Conservation (phyloP, 53 echinoderm and acorn worm species). For the Holothuria leucospilota region DNA sequence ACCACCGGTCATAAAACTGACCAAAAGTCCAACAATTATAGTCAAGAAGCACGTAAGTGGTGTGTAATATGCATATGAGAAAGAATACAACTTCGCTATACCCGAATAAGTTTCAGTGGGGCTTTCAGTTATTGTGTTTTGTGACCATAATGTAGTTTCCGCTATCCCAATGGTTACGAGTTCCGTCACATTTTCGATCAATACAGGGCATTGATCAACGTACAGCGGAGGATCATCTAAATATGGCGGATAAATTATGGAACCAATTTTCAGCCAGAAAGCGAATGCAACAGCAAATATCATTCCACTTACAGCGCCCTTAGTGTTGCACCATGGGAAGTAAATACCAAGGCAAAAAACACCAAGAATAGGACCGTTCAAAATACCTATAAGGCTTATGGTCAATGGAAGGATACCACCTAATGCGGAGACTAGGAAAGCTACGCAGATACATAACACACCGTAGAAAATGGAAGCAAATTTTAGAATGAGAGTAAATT, state of each 20-base stretch:
- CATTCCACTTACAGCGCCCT: conserved; percentile 18
- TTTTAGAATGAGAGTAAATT: conserved; percentile 19
- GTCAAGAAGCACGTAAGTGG: conserved; percentile 1
- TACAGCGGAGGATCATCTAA: conserved; percentile 28
- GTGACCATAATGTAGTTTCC: too few relatives aligned
- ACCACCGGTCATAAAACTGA: neutral
- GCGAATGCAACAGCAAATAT: neutral
- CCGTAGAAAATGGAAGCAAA: conserved; percentile 21
- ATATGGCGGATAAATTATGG: conserved; percentile 33
- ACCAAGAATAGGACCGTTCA: conserved; percentile 34
- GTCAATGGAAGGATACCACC: conserved; percentile 19
- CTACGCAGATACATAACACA: neutral
- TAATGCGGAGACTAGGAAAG: conserved; percentile 14
- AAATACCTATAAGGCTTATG: conserved; percentile 18
- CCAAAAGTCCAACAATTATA: neutral
- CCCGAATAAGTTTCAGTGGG: neutral
- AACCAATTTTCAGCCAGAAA: conserved; percentile 25
- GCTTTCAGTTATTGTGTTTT: too few relatives aligned
- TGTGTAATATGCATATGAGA: conserved; percentile 28
- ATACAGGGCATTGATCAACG: conserved; percentile 3
- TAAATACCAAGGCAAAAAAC: conserved; percentile 16
- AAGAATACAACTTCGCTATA: neutral
- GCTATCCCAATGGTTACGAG: neutral
- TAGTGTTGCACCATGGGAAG: conserved; percentile 33
- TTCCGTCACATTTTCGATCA: neutral